Percentiles rank a stretch among this genome's conserved stretches.
phyloP scores from a whole-genome alignment of 2,888 invertebrate genomes.

The Metallyticus violacea region DNA sequence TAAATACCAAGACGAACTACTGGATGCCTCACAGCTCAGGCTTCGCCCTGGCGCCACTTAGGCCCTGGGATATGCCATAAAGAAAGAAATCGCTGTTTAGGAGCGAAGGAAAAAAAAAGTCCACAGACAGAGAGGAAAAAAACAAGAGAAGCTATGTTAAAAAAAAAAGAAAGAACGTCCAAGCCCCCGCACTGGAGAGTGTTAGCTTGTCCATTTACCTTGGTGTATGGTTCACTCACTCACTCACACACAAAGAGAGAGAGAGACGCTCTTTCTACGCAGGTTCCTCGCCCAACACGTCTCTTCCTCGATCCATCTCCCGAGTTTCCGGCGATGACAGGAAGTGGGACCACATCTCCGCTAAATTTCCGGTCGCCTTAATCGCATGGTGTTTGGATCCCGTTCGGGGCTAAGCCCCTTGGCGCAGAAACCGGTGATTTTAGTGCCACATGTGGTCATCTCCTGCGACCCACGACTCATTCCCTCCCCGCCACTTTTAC shows the following conservation, averaged over 20 bases:
- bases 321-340: not conserved
- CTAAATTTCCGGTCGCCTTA: not conserved
- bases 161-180: not conserved
- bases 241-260: not conserved
- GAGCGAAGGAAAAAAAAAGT: not conserved
- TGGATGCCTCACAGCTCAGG: not conserved
- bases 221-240: not conserved
- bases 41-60: not conserved
- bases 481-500: not conserved
- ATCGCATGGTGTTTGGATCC: not conserved
- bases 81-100: not conserved
- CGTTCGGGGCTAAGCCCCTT: not conserved
- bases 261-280: not conserved
- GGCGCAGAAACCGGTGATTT: not conserved
- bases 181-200: not conserved
- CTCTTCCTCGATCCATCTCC: not conserved
- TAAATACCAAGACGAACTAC: not conserved
- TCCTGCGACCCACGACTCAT: not conserved
- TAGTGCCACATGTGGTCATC: constrained; percentile 8
- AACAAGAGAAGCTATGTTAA: not conserved
- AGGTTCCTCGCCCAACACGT: not conserved
- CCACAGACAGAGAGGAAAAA: not conserved
- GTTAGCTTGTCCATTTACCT: not conserved
- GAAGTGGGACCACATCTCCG: not conserved
- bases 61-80: not conserved